phyloP scores from a whole-genome alignment of 2,888 invertebrate genomes.

The Pristionchus japonicus region DNA sequence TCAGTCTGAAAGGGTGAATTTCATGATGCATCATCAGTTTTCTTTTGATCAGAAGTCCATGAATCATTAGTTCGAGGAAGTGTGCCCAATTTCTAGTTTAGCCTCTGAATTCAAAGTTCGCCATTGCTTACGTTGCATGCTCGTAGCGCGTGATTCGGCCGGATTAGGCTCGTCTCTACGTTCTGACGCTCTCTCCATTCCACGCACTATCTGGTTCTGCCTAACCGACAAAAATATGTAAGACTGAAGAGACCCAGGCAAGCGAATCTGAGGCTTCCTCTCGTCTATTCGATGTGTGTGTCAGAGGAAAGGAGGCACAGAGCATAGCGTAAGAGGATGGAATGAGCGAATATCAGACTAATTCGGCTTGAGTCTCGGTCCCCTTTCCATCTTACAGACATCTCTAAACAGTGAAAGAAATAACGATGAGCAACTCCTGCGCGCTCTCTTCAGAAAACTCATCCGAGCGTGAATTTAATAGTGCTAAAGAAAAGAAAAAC shows the following conservation, averaged over 20 bases:
- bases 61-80: neutral
- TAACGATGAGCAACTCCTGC: neutral
- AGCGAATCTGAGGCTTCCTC: neutral
- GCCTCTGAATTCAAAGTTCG: neutral
- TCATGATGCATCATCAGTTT: too few relatives aligned
- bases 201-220: too few relatives aligned
- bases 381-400: neutral
- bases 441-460: neutral
- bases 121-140: neutral
- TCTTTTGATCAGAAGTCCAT: neutral
- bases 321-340: slow-evolving; percentile 10
- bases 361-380: neutral
- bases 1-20: slow-evolving; percentile 65
- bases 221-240: too few relatives aligned
- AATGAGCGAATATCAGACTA: neutral
- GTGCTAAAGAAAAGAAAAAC: neutral
- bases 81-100: neutral
- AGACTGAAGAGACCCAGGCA: too few relatives aligned
- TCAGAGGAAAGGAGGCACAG: neutral
- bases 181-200: too few relatives aligned
- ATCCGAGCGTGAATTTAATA: neutral
- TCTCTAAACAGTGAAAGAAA: neutral
- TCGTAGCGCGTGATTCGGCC: slow-evolving; percentile 2
- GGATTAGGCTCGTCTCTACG: neutral
- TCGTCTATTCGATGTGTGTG: neutral